Evolutionary conservation across 2,888 invertebrate genomes (phyloP).

Genomic region (Argynnis bischoffii): DNA sequence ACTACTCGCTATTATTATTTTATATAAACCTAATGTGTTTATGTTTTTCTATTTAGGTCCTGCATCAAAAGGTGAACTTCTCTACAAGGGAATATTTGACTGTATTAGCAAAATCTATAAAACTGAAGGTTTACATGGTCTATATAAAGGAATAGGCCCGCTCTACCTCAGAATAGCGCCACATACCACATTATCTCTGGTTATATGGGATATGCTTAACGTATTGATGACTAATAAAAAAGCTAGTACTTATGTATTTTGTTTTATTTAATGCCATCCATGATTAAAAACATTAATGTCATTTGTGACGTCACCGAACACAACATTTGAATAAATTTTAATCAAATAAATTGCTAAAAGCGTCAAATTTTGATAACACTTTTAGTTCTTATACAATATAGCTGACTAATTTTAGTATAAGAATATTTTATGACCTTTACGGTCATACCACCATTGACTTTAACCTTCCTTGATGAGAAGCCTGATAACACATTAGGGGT

Average conservation of each 20-base stretch:
- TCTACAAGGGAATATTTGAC: constrained; percentile 89
- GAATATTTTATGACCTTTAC: neutral
- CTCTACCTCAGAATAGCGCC: constrained; percentile 90
- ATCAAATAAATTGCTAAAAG: neutral
- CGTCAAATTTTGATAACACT: too few species aligned
- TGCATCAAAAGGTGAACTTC: constrained; percentile 82
- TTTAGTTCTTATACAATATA: too few species aligned
- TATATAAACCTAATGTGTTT: neutral
- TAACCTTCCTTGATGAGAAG: constrained; percentile 5
- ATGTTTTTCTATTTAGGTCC: constrained; percentile 74
- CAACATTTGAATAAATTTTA: neutral
- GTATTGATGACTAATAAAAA: constrained; percentile 61
- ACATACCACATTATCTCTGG: constrained; percentile 88
- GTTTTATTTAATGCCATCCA: constrained; percentile 23
- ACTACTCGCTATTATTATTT: neutral
- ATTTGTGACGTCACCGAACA: neutral
- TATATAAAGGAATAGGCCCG: constrained; percentile 90
- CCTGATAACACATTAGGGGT: constrained; percentile 43
- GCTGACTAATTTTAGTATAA: neutral
- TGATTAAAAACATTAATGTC: constrained; percentile 1
- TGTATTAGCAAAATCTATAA: constrained; percentile 89
- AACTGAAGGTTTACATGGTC: constrained; percentile 89
- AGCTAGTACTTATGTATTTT: constrained; percentile 40
- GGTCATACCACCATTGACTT: neutral
- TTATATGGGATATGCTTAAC: constrained; percentile 87